Evolutionary conservation across 2,797 vertebrate genomes (phyloP).

Genomic region (Australoheros facetus): DNA sequence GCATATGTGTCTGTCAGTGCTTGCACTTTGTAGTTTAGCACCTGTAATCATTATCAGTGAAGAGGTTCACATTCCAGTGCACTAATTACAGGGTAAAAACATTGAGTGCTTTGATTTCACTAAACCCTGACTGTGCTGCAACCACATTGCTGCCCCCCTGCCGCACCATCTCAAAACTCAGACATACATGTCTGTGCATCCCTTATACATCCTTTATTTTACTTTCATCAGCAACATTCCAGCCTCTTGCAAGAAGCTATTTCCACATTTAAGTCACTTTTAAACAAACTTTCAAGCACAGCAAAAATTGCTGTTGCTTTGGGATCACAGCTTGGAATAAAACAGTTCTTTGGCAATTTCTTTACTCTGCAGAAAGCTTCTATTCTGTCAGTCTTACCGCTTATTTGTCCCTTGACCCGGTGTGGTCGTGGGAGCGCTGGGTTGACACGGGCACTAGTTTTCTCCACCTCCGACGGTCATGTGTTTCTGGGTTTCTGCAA

Average conservation of each 20-base stretch:
- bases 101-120: constrained; percentile 67
- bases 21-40: constrained; percentile 29
- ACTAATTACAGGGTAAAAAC: constrained; percentile 70
- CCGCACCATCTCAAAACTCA: constrained; percentile 39
- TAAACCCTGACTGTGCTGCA: constrained; percentile 60
- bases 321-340: background rate
- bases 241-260: background rate
- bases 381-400: background rate
- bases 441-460: no score
- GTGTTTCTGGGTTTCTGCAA: no score
- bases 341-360: background rate
- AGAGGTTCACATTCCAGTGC: constrained; percentile 60
- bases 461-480: no score
- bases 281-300: background rate
- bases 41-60: constrained; percentile 73
- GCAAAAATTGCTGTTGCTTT: background rate
- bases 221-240: background rate
- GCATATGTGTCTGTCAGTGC: constrained; percentile 47
- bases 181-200: constrained; percentile 31
- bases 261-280: background rate
- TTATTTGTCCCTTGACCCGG: no score
- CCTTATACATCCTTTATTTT: constrained; percentile 22
- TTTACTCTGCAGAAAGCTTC: background rate
- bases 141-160: constrained; percentile 56
- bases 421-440: no score